phyloP scores from a whole-genome alignment of 2,113 vertebrate genomes.

The Eubucco bourcierii region DNA sequence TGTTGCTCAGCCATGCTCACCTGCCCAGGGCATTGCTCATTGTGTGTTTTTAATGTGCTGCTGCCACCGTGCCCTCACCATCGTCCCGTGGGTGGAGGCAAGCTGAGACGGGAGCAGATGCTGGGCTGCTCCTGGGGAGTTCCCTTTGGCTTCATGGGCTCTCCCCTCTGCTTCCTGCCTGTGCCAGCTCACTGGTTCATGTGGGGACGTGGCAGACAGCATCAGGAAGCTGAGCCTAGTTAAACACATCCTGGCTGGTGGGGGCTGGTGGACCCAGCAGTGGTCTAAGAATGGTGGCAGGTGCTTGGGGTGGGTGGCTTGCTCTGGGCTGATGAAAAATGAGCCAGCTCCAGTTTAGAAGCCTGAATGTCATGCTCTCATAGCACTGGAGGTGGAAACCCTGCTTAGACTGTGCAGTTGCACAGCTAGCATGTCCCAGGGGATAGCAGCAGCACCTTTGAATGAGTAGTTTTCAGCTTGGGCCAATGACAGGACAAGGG shows the following conservation, averaged over 20 bases:
- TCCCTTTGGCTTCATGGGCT: not conserved
- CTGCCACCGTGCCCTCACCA: not conserved
- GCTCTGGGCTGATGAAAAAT: not conserved
- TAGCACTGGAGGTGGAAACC: not conserved
- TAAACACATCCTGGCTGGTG: not conserved
- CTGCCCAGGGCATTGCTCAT: not conserved
- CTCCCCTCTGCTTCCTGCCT: not conserved
- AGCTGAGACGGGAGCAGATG: not conserved
- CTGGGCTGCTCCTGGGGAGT: not conserved
- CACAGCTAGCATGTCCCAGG: not conserved
- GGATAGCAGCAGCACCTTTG: not conserved
- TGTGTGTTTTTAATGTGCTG: not conserved
- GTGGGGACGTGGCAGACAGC: not conserved
- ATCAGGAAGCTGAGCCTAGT: not conserved
- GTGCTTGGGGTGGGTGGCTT: not conserved
- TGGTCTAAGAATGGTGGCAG: fast-evolving
- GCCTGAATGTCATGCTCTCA: not conserved
- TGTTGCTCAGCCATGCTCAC: not conserved
- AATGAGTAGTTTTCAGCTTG: not conserved
- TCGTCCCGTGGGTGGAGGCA: not conserved
- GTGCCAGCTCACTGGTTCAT: not conserved
- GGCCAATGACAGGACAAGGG: not conserved
- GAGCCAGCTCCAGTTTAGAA: not conserved
- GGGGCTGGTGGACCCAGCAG: not conserved
- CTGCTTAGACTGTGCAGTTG: not conserved